Evolutionary conservation across 2,113 vertebrate genomes (phyloP).

Genomic region (Emydura subglobosa): DNA sequence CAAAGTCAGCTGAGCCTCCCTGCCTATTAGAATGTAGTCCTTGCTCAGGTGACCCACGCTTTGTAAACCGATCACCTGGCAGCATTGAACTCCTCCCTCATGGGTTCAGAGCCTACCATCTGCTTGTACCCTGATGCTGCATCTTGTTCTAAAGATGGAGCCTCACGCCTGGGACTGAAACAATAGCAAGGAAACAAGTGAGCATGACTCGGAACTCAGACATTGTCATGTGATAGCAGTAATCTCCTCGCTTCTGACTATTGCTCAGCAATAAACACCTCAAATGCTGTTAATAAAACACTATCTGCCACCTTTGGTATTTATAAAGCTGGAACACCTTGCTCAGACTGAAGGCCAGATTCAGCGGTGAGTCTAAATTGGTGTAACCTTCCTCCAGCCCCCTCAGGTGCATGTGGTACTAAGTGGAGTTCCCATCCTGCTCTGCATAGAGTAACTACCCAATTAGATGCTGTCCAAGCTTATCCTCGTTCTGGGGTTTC

Average conservation of each 20-base stretch:
- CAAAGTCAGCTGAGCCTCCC: background rate
- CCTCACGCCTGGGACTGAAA: slow-evolving; percentile 15
- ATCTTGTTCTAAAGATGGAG: slow-evolving; percentile 36
- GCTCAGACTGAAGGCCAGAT: slow-evolving; percentile 67
- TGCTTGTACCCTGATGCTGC: accelerated
- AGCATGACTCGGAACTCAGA: slow-evolving; percentile 41
- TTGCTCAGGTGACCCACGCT: background rate
- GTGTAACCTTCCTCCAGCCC: background rate
- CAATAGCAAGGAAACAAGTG: slow-evolving; percentile 45
- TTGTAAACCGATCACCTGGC: accelerated
- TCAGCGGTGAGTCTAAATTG: background rate
- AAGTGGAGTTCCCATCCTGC: background rate
- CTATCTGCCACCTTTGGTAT: slow-evolving; percentile 78
- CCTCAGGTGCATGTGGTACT: background rate
- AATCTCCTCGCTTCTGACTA: slow-evolving; percentile 75
- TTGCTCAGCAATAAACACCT: slow-evolving; percentile 78
- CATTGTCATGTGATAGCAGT: slow-evolving; percentile 70
- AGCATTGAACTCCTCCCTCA: background rate
- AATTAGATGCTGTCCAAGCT: background rate
- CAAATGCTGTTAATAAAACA: slow-evolving; percentile 75
- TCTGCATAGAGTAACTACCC: background rate
- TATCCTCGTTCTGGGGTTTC: background rate
- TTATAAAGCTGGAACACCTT: slow-evolving; percentile 72
- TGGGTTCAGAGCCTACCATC: accelerated
- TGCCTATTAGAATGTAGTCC: background rate